Base-by-base conservation (phyloP, 1,140 invertebrate species). In the Caenorhabditis briggsae region DNA sequence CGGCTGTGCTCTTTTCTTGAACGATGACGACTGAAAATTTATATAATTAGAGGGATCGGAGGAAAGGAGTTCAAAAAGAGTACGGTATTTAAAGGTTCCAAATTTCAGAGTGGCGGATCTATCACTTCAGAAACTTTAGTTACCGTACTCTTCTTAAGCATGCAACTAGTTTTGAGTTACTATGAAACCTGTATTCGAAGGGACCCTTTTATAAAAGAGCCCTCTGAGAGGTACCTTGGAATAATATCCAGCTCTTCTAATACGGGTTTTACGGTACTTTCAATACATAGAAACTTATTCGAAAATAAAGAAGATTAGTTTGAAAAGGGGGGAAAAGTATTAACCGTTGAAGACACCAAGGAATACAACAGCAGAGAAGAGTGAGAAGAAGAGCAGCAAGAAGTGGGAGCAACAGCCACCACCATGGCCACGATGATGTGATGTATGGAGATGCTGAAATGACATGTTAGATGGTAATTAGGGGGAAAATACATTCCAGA, bases 371-470 rank as follows among this genome's bases (percentile, higher is more conserved):
- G 56, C 89, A 90, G 64, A 92, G 91, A 25, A 92, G 89, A 64
- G 92, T 87, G 48, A 87, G 78, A 33, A 92, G 89, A 20, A 92
- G 89, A 25, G 92, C 89, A 23, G 91, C 82, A 20, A 92, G 87
- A 25, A 92, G 88, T 23, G 91, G 88, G 18, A 91, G 82, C 20
- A 92, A 82, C 41, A 92, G 87, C 91, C 91, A 92, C 91, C 91
- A 92, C 91, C 91, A 92, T 53, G 91, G 91, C 92, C 92, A 92
- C 61, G 92, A 91, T 43, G 91, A 84, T 53, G 88, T 61, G 16
- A 91, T 84, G 82, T 86, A 92, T 83, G 89, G 87, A 58, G 88
- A 55, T 23, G 90, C 91, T 92, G 90, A 90, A 91, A 91, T 53
- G 33, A 46, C n/a, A 59, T 70, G 70, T 87, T 83, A 64, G 58